Conservation (phyloP, 2,113 vertebrate genomes). For the Centropristis striata region DNA sequence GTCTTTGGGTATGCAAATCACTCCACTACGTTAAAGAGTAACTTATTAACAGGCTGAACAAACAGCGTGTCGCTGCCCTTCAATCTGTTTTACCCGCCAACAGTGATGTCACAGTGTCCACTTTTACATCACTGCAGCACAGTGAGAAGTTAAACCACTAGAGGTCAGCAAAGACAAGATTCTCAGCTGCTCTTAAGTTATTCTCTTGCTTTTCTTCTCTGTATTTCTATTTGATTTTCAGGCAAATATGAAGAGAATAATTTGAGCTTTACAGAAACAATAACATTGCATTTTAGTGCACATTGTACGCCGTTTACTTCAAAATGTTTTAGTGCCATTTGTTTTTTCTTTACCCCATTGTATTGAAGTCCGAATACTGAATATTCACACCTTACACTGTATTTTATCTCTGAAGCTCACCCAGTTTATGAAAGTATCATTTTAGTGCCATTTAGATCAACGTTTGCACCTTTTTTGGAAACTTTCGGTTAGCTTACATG, state of each 20-base stretch:
- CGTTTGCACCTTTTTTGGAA: not conserved
- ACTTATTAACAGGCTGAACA: not conserved
- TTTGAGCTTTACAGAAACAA: not conserved
- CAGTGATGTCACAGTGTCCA: not conserved
- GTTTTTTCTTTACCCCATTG: not conserved
- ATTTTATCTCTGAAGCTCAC: too few relatives aligned
- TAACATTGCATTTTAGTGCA: not conserved
- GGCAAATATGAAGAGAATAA: not conserved
- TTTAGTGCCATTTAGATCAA: too few relatives aligned
- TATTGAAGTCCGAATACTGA: not conserved
- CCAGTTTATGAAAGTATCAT: too few relatives aligned
- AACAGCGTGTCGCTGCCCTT: not conserved
- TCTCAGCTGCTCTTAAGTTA: too few relatives aligned
- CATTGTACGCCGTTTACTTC: not conserved
- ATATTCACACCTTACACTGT: not conserved
- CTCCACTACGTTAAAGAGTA: not conserved
- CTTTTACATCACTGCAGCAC: too few relatives aligned
- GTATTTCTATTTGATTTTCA: too few relatives aligned
- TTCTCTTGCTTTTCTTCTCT: too few relatives aligned
- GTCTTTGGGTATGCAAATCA: too few relatives aligned
- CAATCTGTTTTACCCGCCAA: not conserved
- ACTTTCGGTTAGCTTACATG: slow-evolving; percentile 14
- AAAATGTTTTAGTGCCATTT: not conserved
- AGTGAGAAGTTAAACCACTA: not conserved
- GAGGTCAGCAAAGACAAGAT: not conserved